These are phyloP conservation scores for Scaptomyza flava DNA, from an alignment of 2,888 invertebrate species.

Conservation along the genomic window DNA sequence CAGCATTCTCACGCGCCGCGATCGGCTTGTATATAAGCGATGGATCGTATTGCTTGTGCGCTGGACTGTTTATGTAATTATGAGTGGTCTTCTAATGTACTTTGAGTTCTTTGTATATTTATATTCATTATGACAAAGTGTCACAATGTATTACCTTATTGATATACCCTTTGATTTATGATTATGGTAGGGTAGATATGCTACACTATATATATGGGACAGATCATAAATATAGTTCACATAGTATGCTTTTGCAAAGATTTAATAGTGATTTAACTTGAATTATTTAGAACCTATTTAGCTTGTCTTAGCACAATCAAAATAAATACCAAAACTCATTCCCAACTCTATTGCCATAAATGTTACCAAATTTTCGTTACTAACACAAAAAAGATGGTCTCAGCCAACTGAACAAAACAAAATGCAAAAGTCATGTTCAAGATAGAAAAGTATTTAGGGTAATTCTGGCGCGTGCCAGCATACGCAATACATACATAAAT, in stretches of 20 bases:
- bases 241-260: not conserved
- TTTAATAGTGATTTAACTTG: not conserved
- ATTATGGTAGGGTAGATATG: too few relatives aligned
- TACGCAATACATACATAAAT: not conserved
- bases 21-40: too few relatives aligned
- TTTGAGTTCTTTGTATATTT: too few relatives aligned
- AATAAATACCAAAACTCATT: not conserved
- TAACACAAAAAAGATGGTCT: not conserved
- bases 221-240: not conserved
- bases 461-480: slow-evolving; percentile 6
- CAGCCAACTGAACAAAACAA: not conserved
- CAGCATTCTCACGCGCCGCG: too few relatives aligned
- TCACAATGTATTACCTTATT: too few relatives aligned
- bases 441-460: not conserved
- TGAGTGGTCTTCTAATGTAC: too few relatives aligned
- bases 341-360: not conserved
- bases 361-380: too few relatives aligned
- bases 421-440: not conserved
- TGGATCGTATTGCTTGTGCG: too few relatives aligned
- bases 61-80: too few relatives aligned
- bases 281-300: not conserved
- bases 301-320: not conserved
- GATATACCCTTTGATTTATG: too few relatives aligned
- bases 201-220: not conserved
- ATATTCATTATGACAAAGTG: too few relatives aligned